phyloP scores from a whole-genome alignment of 2,113 vertebrate genomes.

The Mirounga angustirostris region DNA sequence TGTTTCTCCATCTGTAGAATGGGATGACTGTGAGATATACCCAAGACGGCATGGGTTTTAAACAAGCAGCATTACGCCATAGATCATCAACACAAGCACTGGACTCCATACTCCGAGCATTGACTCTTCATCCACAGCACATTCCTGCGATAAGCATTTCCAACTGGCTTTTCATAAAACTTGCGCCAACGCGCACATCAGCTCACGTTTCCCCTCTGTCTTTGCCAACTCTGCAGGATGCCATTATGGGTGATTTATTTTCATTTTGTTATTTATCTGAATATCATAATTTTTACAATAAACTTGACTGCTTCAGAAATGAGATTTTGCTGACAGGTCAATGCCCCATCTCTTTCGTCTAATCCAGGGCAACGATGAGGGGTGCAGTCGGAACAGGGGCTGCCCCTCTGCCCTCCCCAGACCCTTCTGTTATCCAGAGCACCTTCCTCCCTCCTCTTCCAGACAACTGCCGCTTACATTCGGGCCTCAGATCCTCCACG shows the following conservation, averaged over 20 bases:
- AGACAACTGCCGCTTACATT: neutral
- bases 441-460: neutral
- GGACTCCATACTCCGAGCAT: neutral
- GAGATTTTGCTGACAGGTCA: neutral
- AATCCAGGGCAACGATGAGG: neutral
- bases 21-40: neutral
- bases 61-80: neutral
- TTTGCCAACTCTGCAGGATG: neutral
- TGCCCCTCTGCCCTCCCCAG: too few species aligned
- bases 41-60: neutral
- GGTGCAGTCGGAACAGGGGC: neutral
- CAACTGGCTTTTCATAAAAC: neutral
- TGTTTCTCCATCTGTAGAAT: neutral
- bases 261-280: neutral
- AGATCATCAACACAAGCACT: neutral
- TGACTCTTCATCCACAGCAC: neutral
- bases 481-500: neutral
- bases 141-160: neutral
- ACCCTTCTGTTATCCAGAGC: neutral
- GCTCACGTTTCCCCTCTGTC: fast-evolving
- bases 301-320: neutral
- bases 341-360: neutral
- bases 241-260: neutral
- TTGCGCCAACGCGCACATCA: neutral
- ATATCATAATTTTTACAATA: neutral